Conservation (phyloP, 2,113 vertebrate genomes). For the Muntiacus reevesi region DNA sequence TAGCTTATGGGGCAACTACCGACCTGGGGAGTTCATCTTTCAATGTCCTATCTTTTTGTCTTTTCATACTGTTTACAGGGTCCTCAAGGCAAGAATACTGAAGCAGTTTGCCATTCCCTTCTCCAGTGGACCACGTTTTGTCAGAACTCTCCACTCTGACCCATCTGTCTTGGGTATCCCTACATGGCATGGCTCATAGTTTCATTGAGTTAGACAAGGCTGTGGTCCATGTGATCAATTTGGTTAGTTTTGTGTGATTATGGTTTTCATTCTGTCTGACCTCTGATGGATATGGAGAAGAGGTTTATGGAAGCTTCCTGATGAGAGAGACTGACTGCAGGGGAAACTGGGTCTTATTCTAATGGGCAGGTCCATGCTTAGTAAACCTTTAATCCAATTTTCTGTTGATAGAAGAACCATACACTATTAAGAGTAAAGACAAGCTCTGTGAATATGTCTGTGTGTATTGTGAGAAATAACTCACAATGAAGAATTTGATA, state of each 20-base stretch:
- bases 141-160: neutral
- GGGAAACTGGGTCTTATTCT: neutral
- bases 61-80: neutral
- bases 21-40: neutral
- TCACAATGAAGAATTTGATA: neutral
- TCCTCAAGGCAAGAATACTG: neutral
- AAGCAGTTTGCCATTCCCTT: neutral
- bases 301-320: neutral
- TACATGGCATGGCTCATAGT: neutral
- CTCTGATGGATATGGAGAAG: neutral
- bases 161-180: neutral
- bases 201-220: neutral
- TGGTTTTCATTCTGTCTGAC: neutral
- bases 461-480: neutral
- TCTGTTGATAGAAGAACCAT: neutral
- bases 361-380: neutral
- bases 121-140: neutral
- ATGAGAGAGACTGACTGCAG: neutral
- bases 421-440: neutral
- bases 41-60: neutral
- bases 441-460: neutral
- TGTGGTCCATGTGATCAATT: neutral
- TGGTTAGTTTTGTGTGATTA: neutral
- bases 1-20: neutral
- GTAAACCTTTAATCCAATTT: neutral